These are phyloP conservation scores for Petrolisthes manimaculis DNA, from an alignment of 2,888 invertebrate genomes.

Conservation along the genomic window DNA sequence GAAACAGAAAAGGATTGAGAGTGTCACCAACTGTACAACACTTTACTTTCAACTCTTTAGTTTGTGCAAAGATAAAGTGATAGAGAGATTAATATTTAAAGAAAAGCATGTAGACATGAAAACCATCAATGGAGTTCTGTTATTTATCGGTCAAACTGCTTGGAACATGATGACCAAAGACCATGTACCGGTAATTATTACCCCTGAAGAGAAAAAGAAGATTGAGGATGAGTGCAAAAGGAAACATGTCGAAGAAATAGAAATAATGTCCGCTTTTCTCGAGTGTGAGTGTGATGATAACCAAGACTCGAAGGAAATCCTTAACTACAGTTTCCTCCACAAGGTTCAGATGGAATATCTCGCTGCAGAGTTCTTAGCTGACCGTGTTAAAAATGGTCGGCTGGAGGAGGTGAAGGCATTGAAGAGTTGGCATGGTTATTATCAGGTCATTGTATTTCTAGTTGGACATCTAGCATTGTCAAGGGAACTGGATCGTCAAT, in stretches of 20 bases:
- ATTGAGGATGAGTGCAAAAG: slow-evolving; percentile 29
- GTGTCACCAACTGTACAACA: slow-evolving; percentile 32
- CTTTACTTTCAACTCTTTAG: slow-evolving; percentile 37
- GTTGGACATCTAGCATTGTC: slow-evolving; percentile 30
- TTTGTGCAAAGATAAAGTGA: slow-evolving; percentile 30
- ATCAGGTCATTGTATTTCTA: slow-evolving; percentile 34
- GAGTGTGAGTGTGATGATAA: slow-evolving; percentile 28
- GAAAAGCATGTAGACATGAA: neutral
- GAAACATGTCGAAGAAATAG: neutral
- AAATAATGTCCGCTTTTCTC: slow-evolving; percentile 47
- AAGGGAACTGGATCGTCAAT: neutral
- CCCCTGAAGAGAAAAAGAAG: neutral
- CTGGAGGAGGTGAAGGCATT: neutral
- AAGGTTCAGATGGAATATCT: slow-evolving; percentile 54
- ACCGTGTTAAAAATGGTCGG: neutral
- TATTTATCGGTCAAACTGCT: slow-evolving; percentile 39
- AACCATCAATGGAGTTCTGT: slow-evolving; percentile 5
- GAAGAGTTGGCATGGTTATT: slow-evolving; percentile 19
- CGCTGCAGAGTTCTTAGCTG: slow-evolving; percentile 36
- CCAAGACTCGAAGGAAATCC: neutral
- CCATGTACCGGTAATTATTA: slow-evolving; percentile 8
- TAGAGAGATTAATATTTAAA: neutral
- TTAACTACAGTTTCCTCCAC: slow-evolving; percentile 39
- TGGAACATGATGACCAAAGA: slow-evolving; percentile 6
- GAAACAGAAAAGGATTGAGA: too few species aligned